These are phyloP conservation scores for Channallabes apus DNA, from an alignment of 2,797 vertebrate species.

Conservation along the genomic window DNA sequence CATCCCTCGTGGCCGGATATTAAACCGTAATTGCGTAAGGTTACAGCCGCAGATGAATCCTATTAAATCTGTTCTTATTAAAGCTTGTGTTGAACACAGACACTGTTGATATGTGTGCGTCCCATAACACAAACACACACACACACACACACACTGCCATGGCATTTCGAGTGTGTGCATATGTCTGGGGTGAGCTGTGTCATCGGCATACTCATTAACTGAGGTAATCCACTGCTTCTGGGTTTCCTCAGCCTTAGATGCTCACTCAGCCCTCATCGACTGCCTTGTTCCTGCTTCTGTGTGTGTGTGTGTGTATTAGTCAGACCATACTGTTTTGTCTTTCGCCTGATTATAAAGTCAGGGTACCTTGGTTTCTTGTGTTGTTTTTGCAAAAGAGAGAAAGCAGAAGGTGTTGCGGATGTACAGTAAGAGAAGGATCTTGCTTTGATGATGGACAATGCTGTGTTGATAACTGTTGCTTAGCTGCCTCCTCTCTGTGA, in stretches of 20 bases:
- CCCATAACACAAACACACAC: background rate
- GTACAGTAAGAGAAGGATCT: background rate
- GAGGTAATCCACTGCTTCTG: conserved; percentile 36
- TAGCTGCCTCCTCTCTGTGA: background rate
- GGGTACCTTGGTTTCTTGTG: background rate
- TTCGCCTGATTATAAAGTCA: background rate
- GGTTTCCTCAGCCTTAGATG: conserved; percentile 23
- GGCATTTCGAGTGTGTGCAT: conserved; percentile 6
- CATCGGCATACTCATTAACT: conserved; percentile 13
- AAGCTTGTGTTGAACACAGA: background rate
- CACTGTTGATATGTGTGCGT: background rate
- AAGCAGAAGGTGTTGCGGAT: background rate
- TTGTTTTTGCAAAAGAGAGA: background rate
- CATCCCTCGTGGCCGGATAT: conserved; percentile 4
- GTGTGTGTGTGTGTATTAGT: background rate
- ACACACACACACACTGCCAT: background rate
- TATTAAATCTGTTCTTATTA: background rate
- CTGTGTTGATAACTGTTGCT: conserved; percentile 3
- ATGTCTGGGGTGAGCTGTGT: conserved; percentile 20
- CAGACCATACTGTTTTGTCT: background rate
- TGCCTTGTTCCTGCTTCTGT: background rate
- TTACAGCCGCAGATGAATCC: background rate
- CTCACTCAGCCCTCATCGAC: background rate
- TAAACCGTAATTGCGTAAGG: background rate
- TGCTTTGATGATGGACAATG: conserved; percentile 2